phyloP scores from a whole-genome alignment of 2,888 invertebrate species.

The Gari tellinella region DNA sequence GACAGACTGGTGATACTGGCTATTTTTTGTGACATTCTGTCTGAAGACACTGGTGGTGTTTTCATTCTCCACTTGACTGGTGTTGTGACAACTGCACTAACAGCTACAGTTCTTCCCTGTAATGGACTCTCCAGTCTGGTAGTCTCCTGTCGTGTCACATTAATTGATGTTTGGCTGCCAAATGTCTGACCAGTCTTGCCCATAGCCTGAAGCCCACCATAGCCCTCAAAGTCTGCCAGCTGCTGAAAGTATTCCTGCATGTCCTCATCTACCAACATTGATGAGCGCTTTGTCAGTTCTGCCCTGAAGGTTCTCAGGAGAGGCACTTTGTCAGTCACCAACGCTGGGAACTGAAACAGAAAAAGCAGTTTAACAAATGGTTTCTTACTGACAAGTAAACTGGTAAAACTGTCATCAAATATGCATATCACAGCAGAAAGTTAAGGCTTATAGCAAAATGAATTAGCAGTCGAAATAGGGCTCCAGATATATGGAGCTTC shows the following conservation, averaged over 20 bases:
- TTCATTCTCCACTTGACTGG: conserved; percentile 63
- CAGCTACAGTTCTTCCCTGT: conserved; percentile 25
- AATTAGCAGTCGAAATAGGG: too few species aligned
- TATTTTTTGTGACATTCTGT: conserved; percentile 63
- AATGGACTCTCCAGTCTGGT: conserved; percentile 14
- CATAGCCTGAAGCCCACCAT: conserved; percentile 69
- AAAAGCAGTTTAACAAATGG: too few species aligned
- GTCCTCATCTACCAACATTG: conserved; percentile 79
- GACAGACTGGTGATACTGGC: conserved; percentile 66
- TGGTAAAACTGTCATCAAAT: too few species aligned
- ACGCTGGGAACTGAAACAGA: conserved; percentile 79
- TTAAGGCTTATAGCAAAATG: too few species aligned
- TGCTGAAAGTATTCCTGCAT: conserved; percentile 80
- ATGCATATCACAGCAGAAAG: too few species aligned
- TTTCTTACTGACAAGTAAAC: too few species aligned
- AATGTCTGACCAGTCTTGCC: conserved; percentile 63
- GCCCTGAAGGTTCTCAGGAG: conserved; percentile 89
- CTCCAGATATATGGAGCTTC: too few species aligned
- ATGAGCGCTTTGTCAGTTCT: conserved; percentile 87
- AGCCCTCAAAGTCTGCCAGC: conserved; percentile 75
- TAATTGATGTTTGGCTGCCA: conserved; percentile 65
- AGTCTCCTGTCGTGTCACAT: conserved; percentile 14
- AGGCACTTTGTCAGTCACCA: conserved; percentile 78
- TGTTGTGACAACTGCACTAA: conserved; percentile 44
- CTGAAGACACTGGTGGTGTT: conserved; percentile 60